Base-by-base conservation (phyloP, 2,113 vertebrate species). In the Theropithecus gelada region DNA sequence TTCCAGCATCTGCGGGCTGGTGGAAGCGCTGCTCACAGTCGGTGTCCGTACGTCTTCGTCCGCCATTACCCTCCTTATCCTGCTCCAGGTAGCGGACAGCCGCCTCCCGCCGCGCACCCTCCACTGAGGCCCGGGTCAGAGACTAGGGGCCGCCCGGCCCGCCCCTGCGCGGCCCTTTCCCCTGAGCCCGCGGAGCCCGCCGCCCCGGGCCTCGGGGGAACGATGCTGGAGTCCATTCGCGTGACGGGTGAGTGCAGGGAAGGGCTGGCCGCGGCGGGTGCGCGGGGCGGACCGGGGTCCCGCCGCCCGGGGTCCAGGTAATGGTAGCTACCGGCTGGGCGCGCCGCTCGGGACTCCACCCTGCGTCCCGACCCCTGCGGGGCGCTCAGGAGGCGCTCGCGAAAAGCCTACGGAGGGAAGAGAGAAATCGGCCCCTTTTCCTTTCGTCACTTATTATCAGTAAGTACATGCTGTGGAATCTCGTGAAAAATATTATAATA, bases 141-240 rank as follows among this genome's bases (percentile, higher is more conserved):
- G 73, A 66, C 66, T 50, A 75, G 93, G 52, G 91, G 93, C 25
- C 6, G 50, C 83, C 32, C 6, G 43, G 25, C 87, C 75, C 5
- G 86, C 57, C 64, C 68, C 14, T 30, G 12, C 52, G 22, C 6
- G 27, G 82, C 43, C 82, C 57, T 48, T 45, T 55, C 7, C 75
- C 43, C n/a, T 2, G 81, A 38, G n/a, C 38, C 43, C 43, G 48
- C 83, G 57, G 87, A 73, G 55, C 85, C 55, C 82, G 22, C 30
- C 17, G 45, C 45, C 79, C 52, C 64, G 72, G 79, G 59, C 87
- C 50, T 27, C 66, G 22, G 92, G 27, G 66, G 93, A 95, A 98
- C 52, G 93, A 99, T 99, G 99, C 98, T 99, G 92, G 98, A 99
- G 93, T 99, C 99, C 78, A 99, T 99, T 94, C 98, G 99, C 50